Evolutionary conservation across 2,113 vertebrate genomes (phyloP).

Genomic region (Merops nubicus): DNA sequence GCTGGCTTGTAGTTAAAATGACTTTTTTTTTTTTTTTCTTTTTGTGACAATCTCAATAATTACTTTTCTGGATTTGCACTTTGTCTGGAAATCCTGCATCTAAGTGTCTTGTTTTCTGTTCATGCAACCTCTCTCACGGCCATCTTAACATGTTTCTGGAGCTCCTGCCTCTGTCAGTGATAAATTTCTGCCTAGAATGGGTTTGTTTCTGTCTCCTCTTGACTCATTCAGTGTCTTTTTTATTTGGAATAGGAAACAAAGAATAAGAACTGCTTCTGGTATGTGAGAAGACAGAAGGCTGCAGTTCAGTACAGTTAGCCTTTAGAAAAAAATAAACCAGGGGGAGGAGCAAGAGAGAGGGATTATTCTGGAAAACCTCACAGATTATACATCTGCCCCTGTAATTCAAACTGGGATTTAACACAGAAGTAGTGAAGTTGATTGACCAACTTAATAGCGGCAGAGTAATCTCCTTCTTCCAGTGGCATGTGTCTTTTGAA

Average conservation of each 20-base stretch:
- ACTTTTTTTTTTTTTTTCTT: neutral
- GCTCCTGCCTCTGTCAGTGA: neutral
- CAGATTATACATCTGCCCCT: neutral
- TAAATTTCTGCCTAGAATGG: neutral
- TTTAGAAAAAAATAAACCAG: neutral
- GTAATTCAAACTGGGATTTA: constrained; percentile 36
- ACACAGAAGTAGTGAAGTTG: neutral
- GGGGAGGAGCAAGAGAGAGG: neutral
- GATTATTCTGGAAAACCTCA: neutral
- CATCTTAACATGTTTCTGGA: neutral
- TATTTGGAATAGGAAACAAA: neutral
- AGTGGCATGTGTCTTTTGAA: neutral
- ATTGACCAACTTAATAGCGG: neutral
- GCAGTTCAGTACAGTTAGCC: neutral
- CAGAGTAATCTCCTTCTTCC: neutral
- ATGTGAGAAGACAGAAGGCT: neutral
- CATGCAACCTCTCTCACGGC: neutral
- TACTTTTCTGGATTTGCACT: neutral
- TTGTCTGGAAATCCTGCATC: neutral
- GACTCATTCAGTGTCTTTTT: neutral
- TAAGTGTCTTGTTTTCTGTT: neutral
- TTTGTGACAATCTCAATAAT: neutral
- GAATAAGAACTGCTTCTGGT: neutral
- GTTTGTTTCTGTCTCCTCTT: neutral
- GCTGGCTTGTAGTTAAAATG: neutral